Evolutionary conservation across 2,113 vertebrate species (phyloP), one percentile per base, ranked within the genome.

Genomic region (Phylloscopus trochiloides): DNA sequence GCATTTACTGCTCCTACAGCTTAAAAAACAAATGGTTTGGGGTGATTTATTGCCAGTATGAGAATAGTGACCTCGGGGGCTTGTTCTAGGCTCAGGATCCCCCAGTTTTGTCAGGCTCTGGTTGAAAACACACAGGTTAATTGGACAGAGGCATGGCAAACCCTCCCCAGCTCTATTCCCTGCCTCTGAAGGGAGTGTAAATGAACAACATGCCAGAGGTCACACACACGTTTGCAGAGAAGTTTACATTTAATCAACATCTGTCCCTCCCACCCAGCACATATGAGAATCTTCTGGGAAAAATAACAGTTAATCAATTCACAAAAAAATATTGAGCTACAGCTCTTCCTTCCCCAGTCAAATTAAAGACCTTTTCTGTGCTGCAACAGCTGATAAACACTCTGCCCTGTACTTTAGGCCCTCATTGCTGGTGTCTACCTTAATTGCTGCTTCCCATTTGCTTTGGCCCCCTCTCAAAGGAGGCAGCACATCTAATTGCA

Each of bases 381-480:
- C 66, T 52, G 67, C 0, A 4, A 25, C 0, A 4, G 55, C 29
- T 42, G 68, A 72, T 42, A 63, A 75, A 75, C 57, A 29, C 32
- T 0, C 4, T 67, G 74, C 62, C 51, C 80, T 79, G 19, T 84
- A 36, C 25, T 87, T 96, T 6, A 54, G 66, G 76, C 52, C 34
- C 85, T 61, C 32, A 0, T 20, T 67, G 62, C 59, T n/a, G 34
- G 42, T 89, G 54, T 76, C 63, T 65, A 10, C 88, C 59, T 90
- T 93, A 92, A 85, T 87, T 81, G 78, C 83, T 45, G 62, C 51
- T 95, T 78, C 73, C 86, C 24, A 12, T 88, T 90, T 92, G 83
- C 73, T 85, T 94, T 86, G 83, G 96, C 74, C 74, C 86, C 70
- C 38, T 55, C 88, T 95, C 95, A 96, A 96, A 95, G 92, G 68